Percentiles rank a stretch among this genome's conserved stretches.
These are phyloP conservation scores for Vicugna pacos DNA, from an alignment of 2,113 vertebrate species.

Conservation along the genomic window DNA sequence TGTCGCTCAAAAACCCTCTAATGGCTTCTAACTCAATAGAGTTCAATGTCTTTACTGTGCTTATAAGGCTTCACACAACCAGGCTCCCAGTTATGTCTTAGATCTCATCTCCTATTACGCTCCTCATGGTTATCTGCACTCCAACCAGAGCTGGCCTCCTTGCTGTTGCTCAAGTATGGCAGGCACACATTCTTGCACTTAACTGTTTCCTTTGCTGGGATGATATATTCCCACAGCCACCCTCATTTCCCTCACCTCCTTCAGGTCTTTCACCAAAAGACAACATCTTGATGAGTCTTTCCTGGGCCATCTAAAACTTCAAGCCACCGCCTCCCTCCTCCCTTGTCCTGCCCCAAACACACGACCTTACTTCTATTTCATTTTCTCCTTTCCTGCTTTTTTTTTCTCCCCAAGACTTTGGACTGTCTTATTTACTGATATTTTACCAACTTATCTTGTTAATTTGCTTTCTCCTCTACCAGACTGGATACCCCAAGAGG, in stretches of 20 bases:
- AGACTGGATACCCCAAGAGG: not conserved
- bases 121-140: not conserved
- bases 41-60: not conserved
- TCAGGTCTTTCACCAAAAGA: slow-evolving; percentile 23
- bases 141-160: not conserved
- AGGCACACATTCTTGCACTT: not conserved
- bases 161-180: not conserved
- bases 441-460: slow-evolving; percentile 2
- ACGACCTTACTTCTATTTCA: not conserved
- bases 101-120: not conserved
- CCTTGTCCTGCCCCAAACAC: not conserved
- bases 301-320: slow-evolving; percentile 8
- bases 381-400: slow-evolving; percentile 40
- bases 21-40: not conserved
- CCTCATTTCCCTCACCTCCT: not conserved
- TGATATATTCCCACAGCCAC: not conserved
- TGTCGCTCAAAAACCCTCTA: not conserved
- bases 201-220: not conserved
- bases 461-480: slow-evolving; percentile 42
- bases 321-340: no score
- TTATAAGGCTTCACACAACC: not conserved
- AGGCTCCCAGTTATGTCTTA: not conserved
- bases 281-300: not conserved
- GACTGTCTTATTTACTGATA: slow-evolving; percentile 43
- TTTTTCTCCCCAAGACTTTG: not conserved